Base-by-base conservation (phyloP, 2,113 vertebrate species). In the Phalacrocorax aristotelis region DNA sequence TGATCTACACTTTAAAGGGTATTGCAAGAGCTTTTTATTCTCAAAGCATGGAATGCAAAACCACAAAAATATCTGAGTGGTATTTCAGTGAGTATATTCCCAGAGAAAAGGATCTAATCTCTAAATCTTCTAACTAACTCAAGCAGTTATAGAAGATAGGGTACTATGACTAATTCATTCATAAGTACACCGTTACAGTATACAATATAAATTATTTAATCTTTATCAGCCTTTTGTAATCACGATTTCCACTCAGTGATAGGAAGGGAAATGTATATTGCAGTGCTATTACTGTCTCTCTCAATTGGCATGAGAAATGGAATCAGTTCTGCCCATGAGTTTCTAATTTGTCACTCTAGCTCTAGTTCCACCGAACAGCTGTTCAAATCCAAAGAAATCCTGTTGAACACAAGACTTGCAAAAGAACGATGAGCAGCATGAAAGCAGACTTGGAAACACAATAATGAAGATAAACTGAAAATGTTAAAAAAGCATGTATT, bases 281-380 rank as follows among this genome's bases (percentile, higher is more conserved):
- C 30, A 91, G 27, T 76, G 66, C 51, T 78, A 65, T 49, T 57
- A 78, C 32, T 30, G 60, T 87, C 38, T 17, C 80, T 85, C 60
- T 85, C 51, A 48, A 77, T 4, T 65, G 74, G 71, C 90, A 48
- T 84, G 57, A 89, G 91, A 94, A 97, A 96, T 61, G 51, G n/a
- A 86, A 90, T 95, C 64, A 65, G 75, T 74, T 94, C 92, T 93
- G 83, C 79, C 76, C 71, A 78, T 57, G 75, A 91, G 93, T 86
- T 94, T 94, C 72, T 79, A 27, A 95, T 97, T 94, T 87, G 83
- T 87, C 93, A 93, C 94, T 89, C 44, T 69, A 92, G 79, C 85
- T 97, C 92, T 87, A 49, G 64, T 96, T 93, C 49, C 75, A 62
- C 21, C 36, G 62, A 95, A 81, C 86, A 94, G 83, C 95, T 94